Base-by-base conservation (phyloP, 2,797 vertebrate species). In the Halcyon leucocephala region DNA sequence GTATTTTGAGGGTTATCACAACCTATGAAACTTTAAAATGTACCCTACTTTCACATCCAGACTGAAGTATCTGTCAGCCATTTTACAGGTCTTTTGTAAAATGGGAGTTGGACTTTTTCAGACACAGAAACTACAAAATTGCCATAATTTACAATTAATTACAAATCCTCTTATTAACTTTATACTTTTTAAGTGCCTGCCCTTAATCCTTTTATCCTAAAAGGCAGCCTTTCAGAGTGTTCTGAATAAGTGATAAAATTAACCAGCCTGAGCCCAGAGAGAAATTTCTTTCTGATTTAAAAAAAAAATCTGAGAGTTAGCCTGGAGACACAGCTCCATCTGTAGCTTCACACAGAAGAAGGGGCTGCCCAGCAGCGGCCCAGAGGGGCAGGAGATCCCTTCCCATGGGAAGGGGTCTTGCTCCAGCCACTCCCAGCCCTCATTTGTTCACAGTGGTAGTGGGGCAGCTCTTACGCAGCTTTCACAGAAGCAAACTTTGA, bases 191-290 rank as follows among this genome's bases (percentile, higher is more conserved):
- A 91, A 91, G 70, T 92, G 76, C 57, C 60, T 94, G 52, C 42
- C 67, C 44, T 19, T 91, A 92, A 87, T 94, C 84, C 82, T 95
- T 96, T 96, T 90, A 94, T 93, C 72, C 92, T 95, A 79, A 84
- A 95, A 88, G 94, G 62, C 80, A 93, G 58, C 66, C 46, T 94
- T 84, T 94, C 83, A 64, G 60, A 33, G 28, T 91, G 28, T 44
- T 91, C 69, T 48, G 35, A 81, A 95, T 66, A 89, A 74, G 58
- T 73, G 66, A 78, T 91, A 65, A 92, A 95, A 86, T 81, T 88
- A 91, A 79, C 73, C 46, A 76, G 55, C 33, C 65, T 81, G 54
- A 92, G 78, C 69, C 46, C 48, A 46, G 67, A 80, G 25, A 90
- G 41, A 52, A 81, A 65, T 88, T 78, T 65, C 8, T 44, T 77